Evolutionary conservation across 1,140 invertebrate species (phyloP).

Genomic region (Heliconius hermathena): DNA sequence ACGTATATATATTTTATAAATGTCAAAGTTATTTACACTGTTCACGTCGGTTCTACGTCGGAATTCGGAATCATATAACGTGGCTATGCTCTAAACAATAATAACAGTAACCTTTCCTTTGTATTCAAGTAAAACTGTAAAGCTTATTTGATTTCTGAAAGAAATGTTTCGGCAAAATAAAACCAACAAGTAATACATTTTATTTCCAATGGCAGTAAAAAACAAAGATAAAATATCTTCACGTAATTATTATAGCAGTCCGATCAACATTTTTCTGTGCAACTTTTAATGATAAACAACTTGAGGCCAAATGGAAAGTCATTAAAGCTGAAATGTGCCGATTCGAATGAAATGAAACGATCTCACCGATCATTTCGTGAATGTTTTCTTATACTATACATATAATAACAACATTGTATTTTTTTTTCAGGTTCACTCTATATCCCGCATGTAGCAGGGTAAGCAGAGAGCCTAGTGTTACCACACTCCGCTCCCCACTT

Average conservation of each 20-base stretch:
- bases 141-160: too few relatives aligned
- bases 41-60: too few relatives aligned
- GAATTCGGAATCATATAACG: too few relatives aligned
- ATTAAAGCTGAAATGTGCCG: conserved; percentile 6
- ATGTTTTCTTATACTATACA: neutral
- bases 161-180: neutral
- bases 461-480: too few relatives aligned
- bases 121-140: too few relatives aligned
- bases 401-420: neutral
- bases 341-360: neutral
- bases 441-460: too few relatives aligned
- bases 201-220: neutral
- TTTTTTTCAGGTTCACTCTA: too few relatives aligned
- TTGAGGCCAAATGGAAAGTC: conserved; percentile 11
- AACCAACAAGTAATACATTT: neutral
- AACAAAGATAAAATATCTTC: neutral
- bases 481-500: too few relatives aligned
- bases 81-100: too few relatives aligned
- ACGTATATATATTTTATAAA: too few relatives aligned
- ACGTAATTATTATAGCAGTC: neutral
- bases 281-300: conserved; percentile 9
- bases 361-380: neutral
- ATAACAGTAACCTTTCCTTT: too few relatives aligned
- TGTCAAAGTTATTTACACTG: too few relatives aligned
- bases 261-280: neutral